Evolutionary conservation across 2,113 vertebrate species (phyloP).

Genomic region (Orycteropus afer): DNA sequence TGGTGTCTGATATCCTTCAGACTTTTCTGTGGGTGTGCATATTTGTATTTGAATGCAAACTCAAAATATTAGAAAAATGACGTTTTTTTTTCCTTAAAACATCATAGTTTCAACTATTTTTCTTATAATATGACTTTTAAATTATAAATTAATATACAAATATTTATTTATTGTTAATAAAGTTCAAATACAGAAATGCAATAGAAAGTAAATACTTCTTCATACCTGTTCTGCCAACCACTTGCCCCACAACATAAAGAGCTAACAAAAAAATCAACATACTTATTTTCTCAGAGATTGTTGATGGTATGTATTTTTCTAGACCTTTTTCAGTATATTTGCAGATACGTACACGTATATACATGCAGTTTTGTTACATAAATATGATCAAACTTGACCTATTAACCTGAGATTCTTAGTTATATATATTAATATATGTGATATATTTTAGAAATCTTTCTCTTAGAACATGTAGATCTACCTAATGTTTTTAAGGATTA

Average conservation of each 20-base stretch:
- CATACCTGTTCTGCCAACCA: not conserved
- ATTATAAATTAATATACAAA: constrained; percentile 5
- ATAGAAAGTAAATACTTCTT: constrained; percentile 6
- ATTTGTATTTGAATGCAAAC: not conserved
- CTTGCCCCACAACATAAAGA: constrained; percentile 4
- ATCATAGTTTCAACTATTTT: not conserved
- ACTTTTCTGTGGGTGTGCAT: constrained; percentile 3
- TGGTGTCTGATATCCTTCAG: not conserved
- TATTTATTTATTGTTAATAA: not conserved
- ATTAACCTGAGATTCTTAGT: not conserved
- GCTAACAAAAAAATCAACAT: not conserved
- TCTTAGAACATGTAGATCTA: constrained; percentile 15
- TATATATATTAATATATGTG: too few species aligned
- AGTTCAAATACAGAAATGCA: constrained; percentile 42
- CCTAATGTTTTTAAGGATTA: constrained; percentile 38
- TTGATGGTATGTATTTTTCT: constrained; percentile 31
- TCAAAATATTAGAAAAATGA: not conserved
- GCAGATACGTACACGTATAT: not conserved
- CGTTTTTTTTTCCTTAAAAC: not conserved
- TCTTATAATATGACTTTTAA: not conserved
- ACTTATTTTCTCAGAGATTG: not conserved
- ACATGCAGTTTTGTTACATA: not conserved
- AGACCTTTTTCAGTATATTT: not conserved
- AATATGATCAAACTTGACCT: constrained; percentile 1
- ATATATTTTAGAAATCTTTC: constrained; percentile 20